Percentiles rank a stretch among this genome's conserved stretches.
Evolutionary conservation across 2,113 vertebrate species (phyloP).

Genomic region (Baryphthengus martii): DNA sequence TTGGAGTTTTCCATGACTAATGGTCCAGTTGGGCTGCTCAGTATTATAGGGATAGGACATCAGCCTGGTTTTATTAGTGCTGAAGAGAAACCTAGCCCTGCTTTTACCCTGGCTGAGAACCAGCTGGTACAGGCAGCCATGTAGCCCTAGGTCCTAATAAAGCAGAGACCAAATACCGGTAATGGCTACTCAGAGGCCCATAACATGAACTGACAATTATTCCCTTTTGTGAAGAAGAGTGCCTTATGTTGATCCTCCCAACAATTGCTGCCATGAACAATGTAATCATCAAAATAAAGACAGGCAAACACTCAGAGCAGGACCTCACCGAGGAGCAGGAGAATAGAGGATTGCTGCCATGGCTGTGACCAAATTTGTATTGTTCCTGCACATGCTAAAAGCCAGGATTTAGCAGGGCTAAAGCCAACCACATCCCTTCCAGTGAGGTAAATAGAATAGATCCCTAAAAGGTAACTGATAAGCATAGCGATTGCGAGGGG

Average conservation of each 20-base stretch:
- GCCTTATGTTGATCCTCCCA: background rate
- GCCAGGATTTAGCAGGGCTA: background rate
- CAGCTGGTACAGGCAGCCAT: background rate
- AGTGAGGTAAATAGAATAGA: background rate
- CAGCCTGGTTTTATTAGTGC: background rate
- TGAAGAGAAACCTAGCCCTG: background rate
- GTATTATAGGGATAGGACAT: background rate
- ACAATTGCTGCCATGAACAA: background rate
- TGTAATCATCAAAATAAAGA: background rate
- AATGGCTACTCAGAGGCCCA: background rate
- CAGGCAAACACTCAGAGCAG: background rate
- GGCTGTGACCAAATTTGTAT: background rate
- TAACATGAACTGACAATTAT: background rate
- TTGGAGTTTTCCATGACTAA: fast-evolving
- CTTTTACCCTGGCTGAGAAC: background rate
- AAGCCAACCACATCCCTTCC: background rate
- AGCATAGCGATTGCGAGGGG: background rate
- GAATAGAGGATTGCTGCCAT: too few relatives aligned
- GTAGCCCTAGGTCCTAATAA: background rate
- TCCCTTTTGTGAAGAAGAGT: background rate
- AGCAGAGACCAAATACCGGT: background rate
- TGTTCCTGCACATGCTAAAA: background rate
- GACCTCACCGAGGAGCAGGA: background rate
- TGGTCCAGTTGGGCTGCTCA: background rate
- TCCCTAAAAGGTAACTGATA: background rate